phyloP scores from a whole-genome alignment of 2,797 vertebrate species.

The Cichlasoma orientale region DNA sequence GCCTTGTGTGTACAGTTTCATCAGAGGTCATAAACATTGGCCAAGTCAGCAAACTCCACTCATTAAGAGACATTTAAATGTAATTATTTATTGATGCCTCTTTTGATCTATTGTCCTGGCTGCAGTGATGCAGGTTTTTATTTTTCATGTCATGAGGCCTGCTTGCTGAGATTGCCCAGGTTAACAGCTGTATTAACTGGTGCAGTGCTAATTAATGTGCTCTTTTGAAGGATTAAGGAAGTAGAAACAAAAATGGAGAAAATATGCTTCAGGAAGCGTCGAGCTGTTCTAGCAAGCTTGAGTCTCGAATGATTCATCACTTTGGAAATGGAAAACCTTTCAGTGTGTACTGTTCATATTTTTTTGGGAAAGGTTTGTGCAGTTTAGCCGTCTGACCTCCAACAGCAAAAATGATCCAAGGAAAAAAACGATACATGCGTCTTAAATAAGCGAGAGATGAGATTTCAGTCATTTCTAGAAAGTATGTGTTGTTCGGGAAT shows the following conservation, averaged over 20 bases:
- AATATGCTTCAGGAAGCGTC: background rate
- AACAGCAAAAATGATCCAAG: background rate
- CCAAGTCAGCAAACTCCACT: constrained; percentile 84
- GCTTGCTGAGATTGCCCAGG: constrained; percentile 62
- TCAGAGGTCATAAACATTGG: constrained; percentile 78
- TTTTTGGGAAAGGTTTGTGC: background rate
- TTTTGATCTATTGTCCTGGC: constrained; percentile 79
- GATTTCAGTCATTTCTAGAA: constrained; percentile 5
- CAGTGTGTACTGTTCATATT: background rate
- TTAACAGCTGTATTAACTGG: constrained; percentile 74
- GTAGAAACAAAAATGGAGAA: constrained; percentile 1
- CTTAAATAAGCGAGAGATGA: background rate
- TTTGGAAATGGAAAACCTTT: background rate
- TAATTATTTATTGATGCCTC: constrained; percentile 87
- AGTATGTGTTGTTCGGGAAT: constrained; percentile 26
- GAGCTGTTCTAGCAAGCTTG: background rate
- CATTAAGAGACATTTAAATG: constrained; percentile 84
- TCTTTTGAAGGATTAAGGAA: constrained; percentile 35
- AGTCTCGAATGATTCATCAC: no score
- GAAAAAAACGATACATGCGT: background rate
- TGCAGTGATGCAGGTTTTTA: constrained; percentile 66
- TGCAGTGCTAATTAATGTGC: constrained; percentile 57
- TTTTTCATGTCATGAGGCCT: constrained; percentile 61
- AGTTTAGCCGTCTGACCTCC: background rate
- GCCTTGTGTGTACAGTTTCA: constrained; percentile 74